Evolutionary conservation across 2,797 vertebrate genomes (phyloP).

Genomic region (Fistularia commersonii): DNA sequence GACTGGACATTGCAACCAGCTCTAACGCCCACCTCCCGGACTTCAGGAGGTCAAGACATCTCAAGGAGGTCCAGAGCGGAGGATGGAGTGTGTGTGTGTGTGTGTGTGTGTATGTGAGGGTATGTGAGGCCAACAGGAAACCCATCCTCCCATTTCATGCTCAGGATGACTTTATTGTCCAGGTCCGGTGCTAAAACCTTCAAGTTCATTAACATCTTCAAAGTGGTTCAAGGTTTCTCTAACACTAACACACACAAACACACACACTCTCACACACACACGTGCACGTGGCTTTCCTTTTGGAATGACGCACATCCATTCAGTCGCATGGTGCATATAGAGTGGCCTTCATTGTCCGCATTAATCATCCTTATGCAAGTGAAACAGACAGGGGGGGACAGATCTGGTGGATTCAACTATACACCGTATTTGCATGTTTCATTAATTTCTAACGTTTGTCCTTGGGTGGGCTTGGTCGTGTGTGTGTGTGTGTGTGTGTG

Average conservation of each 20-base stretch:
- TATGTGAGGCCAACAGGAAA: slow-evolving; percentile 31
- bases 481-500: slow-evolving; percentile 20
- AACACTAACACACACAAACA: neutral
- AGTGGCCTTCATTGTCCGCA: slow-evolving; percentile 28
- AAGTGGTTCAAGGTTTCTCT: slow-evolving; percentile 24
- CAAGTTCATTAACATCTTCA: slow-evolving; percentile 52
- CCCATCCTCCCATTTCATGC: slow-evolving; percentile 51
- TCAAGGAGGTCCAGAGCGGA: slow-evolving; percentile 25
- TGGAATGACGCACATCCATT: neutral
- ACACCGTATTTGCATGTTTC: slow-evolving; percentile 58
- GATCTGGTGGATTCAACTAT: neutral
- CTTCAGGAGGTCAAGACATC: slow-evolving; percentile 34
- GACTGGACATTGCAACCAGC: slow-evolving; percentile 50
- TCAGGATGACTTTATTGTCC: slow-evolving; percentile 52
- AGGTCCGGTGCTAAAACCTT: slow-evolving; percentile 28
- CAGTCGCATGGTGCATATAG: slow-evolving; percentile 34
- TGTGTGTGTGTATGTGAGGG: slow-evolving; percentile 2
- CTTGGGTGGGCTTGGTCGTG: slow-evolving; percentile 54
- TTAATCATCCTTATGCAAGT: slow-evolving; percentile 43
- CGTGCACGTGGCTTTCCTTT: neutral
- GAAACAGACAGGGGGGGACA: slow-evolving; percentile 36
- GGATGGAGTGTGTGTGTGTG: slow-evolving; percentile 3
- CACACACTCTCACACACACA: neutral
- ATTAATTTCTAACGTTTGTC: slow-evolving; percentile 51
- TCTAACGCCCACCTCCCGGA: slow-evolving; percentile 2